Evolutionary conservation across 2,113 vertebrate species (phyloP).

Genomic region (Stomatorhinus ivindoensis): DNA sequence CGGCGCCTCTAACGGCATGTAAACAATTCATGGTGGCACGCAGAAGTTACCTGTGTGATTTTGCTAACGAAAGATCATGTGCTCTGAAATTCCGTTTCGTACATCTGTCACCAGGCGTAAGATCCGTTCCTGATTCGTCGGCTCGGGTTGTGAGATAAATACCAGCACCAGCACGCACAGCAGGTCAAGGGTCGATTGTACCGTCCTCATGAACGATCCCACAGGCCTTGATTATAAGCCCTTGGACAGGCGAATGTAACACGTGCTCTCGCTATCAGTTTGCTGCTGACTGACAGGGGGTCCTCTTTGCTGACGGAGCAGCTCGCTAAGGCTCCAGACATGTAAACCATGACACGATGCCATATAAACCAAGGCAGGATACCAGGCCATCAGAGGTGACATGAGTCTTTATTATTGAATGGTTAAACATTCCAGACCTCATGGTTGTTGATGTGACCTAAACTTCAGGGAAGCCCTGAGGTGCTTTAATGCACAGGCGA

Average conservation of each 20-base stretch:
- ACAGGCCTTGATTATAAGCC: background rate
- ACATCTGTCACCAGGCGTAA: background rate
- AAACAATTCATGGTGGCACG: background rate
- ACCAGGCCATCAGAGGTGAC: background rate
- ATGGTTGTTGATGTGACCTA: background rate
- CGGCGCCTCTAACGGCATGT: background rate
- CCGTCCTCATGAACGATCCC: background rate
- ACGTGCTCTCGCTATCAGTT: background rate
- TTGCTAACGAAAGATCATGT: background rate
- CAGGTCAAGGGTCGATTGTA: background rate
- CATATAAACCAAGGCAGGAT: background rate
- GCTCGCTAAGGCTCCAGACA: background rate
- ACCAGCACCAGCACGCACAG: background rate
- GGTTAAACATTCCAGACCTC: background rate
- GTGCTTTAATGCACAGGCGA: background rate
- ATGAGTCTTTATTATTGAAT: background rate
- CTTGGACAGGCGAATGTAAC: background rate
- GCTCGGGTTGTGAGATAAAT: background rate
- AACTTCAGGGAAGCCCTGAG: background rate
- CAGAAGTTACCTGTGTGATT: background rate
- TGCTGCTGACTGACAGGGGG: background rate
- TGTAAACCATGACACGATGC: background rate
- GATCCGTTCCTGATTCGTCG: background rate
- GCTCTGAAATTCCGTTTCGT: background rate
- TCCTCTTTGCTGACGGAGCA: background rate